Conservation (phyloP, 2,797 vertebrate genomes). For the Pelochelys cantorii region DNA sequence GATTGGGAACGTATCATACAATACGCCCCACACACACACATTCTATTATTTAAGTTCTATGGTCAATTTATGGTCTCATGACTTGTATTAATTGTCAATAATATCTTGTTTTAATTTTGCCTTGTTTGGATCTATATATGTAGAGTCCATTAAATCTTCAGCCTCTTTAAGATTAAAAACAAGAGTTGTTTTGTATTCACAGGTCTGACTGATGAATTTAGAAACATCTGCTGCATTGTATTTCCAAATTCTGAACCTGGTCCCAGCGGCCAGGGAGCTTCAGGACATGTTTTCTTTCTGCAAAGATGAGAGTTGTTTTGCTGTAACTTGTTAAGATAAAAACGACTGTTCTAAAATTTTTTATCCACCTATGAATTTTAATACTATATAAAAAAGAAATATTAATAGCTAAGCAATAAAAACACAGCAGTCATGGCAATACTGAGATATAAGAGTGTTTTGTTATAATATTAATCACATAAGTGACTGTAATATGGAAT, state of each 20-base stretch:
- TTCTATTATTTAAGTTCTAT: background rate
- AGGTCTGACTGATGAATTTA: background rate
- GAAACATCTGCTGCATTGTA: conserved; percentile 37
- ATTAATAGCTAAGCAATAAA: conserved; percentile 2
- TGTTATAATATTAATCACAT: conserved; percentile 3
- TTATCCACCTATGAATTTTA: conserved; percentile 7
- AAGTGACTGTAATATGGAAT: background rate
- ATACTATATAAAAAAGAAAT: background rate
- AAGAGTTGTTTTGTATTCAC: background rate
- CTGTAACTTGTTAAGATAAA: background rate
- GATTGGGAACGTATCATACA: rapidly evolving
- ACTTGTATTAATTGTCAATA: conserved; percentile 16
- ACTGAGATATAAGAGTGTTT: background rate
- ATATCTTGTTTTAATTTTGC: background rate
- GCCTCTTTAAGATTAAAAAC: background rate
- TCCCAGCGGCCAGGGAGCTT: background rate
- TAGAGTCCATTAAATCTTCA: conserved; percentile 5
- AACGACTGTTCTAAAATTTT: background rate
- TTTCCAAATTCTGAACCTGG: background rate
- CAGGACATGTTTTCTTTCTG: background rate
- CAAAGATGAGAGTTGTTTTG: background rate
- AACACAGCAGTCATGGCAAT: background rate
- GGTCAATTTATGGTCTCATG: background rate
- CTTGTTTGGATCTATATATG: background rate
- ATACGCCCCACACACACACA: rapidly evolving